Evolutionary conservation across 2,113 vertebrate species (phyloP), one percentile per base, ranked within the genome.

Genomic region (Kryptolebias marmoratus): DNA sequence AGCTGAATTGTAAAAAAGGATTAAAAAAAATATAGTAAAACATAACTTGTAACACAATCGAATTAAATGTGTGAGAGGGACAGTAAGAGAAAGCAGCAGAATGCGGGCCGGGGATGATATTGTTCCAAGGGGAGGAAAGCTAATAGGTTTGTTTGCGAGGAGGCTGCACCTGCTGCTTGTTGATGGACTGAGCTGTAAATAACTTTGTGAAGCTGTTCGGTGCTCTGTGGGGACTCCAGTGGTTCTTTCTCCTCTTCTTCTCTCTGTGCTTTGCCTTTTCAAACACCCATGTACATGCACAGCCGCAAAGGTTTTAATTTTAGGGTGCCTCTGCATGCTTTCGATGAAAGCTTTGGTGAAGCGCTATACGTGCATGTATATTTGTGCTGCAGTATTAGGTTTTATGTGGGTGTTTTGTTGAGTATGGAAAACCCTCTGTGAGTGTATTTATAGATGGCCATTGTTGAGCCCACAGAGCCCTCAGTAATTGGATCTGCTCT

Each of bases 381-480:
- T 77, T 7, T 71, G 22, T 71, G n/a, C 53, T 64, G 47, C 31
- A 66, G 45, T 60, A 22, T 60, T 63, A 39, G 57, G 71, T 59
- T 79, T 36, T 62, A 81, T 56, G 80, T 89, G 83, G 79, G 88
- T 77, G 89, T 81, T 72, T 75, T 86, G 87, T 65, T 66, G 75
- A 82, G 67, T 84, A 79, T 88, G 89, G 90, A 93, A 93, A 93
- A 88, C 86, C 90, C 91, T 90, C 75, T 75, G 63, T 71, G 81
- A 53, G 79, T 84, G 72, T 94, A 93, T 94, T 92, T 93, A 88
- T 93, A 93, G 90, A 75, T 31, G 75, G 68, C 84, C 80, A 93
- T 93, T 93, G 91, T 94, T 90, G 83, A 76, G 87, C 81, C 84
- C 84, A 86, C 91, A 89, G 93, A 91, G 87, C 87, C 85, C 84